These are phyloP conservation scores for Agrochola circellaris DNA, from an alignment of 2,888 invertebrate species.

Conservation along the genomic window DNA sequence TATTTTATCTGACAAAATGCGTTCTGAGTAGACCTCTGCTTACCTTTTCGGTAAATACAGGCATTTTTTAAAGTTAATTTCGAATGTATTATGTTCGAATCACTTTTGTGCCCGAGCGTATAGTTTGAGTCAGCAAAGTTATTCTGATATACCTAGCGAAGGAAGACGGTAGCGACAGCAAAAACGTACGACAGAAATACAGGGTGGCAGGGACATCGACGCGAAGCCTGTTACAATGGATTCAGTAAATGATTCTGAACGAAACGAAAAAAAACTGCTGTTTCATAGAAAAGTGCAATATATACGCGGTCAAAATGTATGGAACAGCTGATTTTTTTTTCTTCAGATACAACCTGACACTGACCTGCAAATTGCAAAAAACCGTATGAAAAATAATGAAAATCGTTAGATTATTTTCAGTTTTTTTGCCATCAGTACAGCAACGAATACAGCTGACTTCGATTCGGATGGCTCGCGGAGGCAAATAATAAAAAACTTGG, in stretches of 20 bases:
- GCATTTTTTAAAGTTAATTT: background rate
- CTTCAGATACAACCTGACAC: no score
- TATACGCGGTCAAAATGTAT: no score
- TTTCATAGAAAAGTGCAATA: no score
- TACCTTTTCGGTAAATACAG: no score
- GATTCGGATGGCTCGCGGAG: constrained; percentile 62
- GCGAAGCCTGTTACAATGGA: no score
- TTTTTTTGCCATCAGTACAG: constrained; percentile 48
- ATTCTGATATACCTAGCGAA: constrained; percentile 64
- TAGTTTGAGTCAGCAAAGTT: constrained; percentile 53
- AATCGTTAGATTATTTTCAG: no score
- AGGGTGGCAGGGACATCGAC: no score
- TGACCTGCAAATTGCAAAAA: no score
- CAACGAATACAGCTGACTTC: constrained; percentile 59
- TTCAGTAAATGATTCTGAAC: no score
- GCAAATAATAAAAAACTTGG: constrained; percentile 66
- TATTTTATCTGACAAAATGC: background rate
- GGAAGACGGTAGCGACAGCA: constrained; percentile 60
- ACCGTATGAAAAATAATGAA: no score
- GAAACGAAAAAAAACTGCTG: no score
- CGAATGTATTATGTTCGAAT: background rate
- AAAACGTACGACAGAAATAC: constrained; percentile 15
- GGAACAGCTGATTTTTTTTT: no score
- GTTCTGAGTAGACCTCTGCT: background rate
- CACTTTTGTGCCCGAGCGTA: constrained; percentile 35